Base-by-base conservation (phyloP, 2,797 vertebrate species). In the Pseudomugil tenellus region DNA sequence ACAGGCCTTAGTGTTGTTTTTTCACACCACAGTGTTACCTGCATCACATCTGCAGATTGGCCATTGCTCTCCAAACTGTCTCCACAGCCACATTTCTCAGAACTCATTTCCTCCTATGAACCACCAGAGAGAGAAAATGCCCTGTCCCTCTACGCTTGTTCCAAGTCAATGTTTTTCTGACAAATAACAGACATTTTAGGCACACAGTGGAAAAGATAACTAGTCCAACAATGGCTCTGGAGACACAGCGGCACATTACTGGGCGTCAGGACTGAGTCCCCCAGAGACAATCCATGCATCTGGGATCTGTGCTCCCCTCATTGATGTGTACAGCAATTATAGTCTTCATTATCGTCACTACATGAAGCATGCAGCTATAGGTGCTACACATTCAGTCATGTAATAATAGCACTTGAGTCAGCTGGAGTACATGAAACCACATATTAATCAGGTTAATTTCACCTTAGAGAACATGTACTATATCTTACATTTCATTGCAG, bases 1-100 rank as follows among this genome's bases (percentile, higher is more conserved):
- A 90, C 87, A 94, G 88, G 89, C 90, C 90, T 74, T 85, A 91
- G 69, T 90, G 90, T 93, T 93, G 91, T 94, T 93, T 92, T 92
- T 92, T 94, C 86, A 90, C 93, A 91, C 87, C 67, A 79, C 29
- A 79, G 72, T 91, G 93, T 86, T 91, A 94, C 93, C 92, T 94
- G 91, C 91, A 93, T 87, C 87, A 88, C 92, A 94, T 92, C 91
- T 92, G 91, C 89, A 92, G 90, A 74, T 86, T 84, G 71, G 70
- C 66, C 77, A 81, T 60, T 23, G 52, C 51, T 86, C 84, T 76
- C 61, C 82, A 85, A 83, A 86, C 91, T 89, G 69, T 60, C 41
- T 64, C 74, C 75, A 64, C 41, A 57, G 53, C 67, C 80, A 85
- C 79, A 80, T 81, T 83, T 77, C 81, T 80, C 60, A 67, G 59